These are phyloP conservation scores for Ceraclea dissimilis DNA, from an alignment of 2,888 invertebrate genomes.

Conservation along the genomic window DNA sequence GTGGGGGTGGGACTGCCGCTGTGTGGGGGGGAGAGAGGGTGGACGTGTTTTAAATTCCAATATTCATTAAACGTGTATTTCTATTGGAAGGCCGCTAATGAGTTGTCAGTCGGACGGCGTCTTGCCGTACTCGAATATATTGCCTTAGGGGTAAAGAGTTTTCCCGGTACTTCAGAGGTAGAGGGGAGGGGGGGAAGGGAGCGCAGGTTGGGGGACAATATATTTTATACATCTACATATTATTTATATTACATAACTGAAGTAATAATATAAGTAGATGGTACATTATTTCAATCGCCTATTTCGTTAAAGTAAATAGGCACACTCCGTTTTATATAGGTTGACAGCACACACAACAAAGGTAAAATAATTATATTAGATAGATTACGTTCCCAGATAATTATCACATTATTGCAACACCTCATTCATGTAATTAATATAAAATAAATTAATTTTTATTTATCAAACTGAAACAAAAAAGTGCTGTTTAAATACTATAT, in stretches of 20 bases:
- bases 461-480: no score
- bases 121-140: conserved; percentile 19
- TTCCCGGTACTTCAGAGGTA: conserved; percentile 8
- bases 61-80: conserved; percentile 27
- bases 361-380: no score
- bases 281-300: conserved; percentile 5
- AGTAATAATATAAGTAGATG: background rate
- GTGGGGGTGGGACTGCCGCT: conserved; percentile 7
- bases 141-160: conserved; percentile 17
- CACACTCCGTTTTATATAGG: no score
- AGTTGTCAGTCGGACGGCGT: conserved; percentile 26
- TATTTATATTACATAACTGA: background rate
- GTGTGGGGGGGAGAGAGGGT: conserved; percentile 18
- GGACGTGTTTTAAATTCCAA: conserved; percentile 27
- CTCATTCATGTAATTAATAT: no score
- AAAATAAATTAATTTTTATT: no score
- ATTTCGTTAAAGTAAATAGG: no score
- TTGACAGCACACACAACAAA: no score
- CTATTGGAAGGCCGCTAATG: conserved; percentile 27
- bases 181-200: background rate
- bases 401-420: no score
- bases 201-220: background rate
- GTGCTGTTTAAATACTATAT: no score
- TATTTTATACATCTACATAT: background rate
- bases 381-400: no score